Evolutionary conservation across 64 coral and sea anemone species (phyloP), one percentile per base, ranked within the genome.

Genomic region (Stichodactyla mertensii): DNA sequence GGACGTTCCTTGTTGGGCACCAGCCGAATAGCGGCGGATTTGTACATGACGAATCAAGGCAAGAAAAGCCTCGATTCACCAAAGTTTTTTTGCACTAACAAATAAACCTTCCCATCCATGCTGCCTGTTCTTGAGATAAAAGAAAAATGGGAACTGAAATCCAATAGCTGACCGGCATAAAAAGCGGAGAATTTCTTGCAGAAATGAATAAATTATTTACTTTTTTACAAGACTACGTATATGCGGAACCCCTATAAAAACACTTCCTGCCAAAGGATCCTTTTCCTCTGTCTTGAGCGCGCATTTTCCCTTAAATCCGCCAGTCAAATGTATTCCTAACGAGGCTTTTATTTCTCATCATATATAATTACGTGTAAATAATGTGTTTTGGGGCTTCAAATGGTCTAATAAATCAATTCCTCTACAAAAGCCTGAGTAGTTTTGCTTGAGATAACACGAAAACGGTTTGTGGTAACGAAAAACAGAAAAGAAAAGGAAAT

Each of bases 331-430:
- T 31, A 74, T 81, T 81, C 54, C 77, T 14, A 9, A 52, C 52
- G 12, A 81, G 78, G 78, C 16, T 81, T 55, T 81, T 53, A 81
- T 81, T 74, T 31, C 78, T 81, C n/a, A 81, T 53, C 52, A 81
- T 52, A 81, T 53, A 81, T 20, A 51, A 81, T 81, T 52, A 53
- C 78, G 78, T 55, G 36, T 55, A 81, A 81, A 81, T 81, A 12
- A 81, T 79, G 77, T 55, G 78, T 81, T 81, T 81, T 81, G 51
- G 36, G 45, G 12, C 52, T 54, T 81, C 78, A 81, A 74, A 23
- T 74, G 24, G 69, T 11, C 69, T 74, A 26, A 81, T 81, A 45
- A 53, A 81, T 81, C 78, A 81, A 52, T 53, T 19, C 16, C 54
- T 81, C 15, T n/a, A 52, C 52, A 81, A 81, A 55, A 20, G 51